Base-by-base conservation (phyloP, 1,140 invertebrate species). In the Sarcophaga peregrina region DNA sequence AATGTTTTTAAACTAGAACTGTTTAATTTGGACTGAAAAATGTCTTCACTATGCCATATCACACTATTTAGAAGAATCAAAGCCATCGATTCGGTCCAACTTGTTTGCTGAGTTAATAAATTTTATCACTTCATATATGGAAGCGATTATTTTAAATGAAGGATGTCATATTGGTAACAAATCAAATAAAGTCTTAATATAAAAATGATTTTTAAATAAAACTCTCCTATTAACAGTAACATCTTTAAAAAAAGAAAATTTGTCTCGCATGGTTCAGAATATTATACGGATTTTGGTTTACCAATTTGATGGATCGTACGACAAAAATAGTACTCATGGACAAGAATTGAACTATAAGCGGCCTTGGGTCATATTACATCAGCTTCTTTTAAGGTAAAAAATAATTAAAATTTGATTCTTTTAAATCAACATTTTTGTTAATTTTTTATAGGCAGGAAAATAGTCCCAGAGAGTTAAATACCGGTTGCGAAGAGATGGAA, bases 361-460 rank as follows among this genome's bases (percentile, higher is more conserved):
- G n/a, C 95, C 96, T 13, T 97, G 96, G 96, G 95, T 96, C 81
- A 90, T 97, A 72, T 91, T 98, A 82, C 95, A 97, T 91, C 93
- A 94, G 85, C 93, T 97, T 84, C 91, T 97, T 47, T 93, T 94
- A 88, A 92, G 83, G 83, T 84, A 84, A 68, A 0, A 74, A 11
- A 46, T 10, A 15, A 15, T 81, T 8, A 8, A 68, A 46, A 80
- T 46, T 46, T 80, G 10, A 3, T 11, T 47, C 4, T 80, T 11
- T 25, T n/a, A 13, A 6, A 75, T 20, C 11, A 10, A 11, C 48
- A 17, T 46, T 58, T 62, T 54, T 54, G 7, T 78, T 45, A 52
- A 15, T 62, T 45, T 68, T 81, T n/a, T 20, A 46, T 82, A 84
- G 81, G 46, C 81, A 84, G 10, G 83, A 84, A 82, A 80, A 82